A percentile compares a stretch with the other conserved stretches of the same genome.
Conservation (phyloP, 2,797 vertebrate species). For the Sciurus carolinensis region DNA sequence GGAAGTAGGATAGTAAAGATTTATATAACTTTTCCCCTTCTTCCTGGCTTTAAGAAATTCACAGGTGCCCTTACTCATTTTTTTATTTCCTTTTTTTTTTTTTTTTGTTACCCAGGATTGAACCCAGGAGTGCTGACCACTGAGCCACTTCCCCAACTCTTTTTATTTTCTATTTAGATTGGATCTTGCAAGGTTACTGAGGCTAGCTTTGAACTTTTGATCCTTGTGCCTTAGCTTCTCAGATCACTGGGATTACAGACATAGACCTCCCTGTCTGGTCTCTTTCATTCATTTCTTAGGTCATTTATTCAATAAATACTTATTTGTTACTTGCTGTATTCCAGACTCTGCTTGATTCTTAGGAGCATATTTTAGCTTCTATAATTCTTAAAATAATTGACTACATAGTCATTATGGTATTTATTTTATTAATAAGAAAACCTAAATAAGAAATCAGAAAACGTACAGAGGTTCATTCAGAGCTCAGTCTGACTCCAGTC, state of each 20-base stretch:
- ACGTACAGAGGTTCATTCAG: background rate
- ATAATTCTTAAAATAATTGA: background rate
- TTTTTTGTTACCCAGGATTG: too few species aligned
- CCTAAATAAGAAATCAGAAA: background rate
- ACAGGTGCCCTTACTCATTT: background rate
- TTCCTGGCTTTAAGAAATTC: background rate
- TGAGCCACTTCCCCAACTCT: too few species aligned
- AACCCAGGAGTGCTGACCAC: too few species aligned
- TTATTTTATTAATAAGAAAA: background rate
- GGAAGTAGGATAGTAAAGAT: background rate
- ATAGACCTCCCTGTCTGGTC: background rate
- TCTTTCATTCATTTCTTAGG: background rate
- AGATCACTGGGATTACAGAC: too few species aligned
- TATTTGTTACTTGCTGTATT: background rate
- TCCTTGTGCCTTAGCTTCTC: too few species aligned
- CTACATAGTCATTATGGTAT: background rate
- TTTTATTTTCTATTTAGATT: too few species aligned
- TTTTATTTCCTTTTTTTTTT: background rate
- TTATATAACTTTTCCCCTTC: background rate
- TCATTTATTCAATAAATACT: constrained; percentile 27
- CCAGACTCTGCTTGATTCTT: background rate
- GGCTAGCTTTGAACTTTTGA: too few species aligned
- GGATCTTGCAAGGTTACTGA: too few species aligned
- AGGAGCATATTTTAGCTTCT: background rate
- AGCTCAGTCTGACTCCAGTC: background rate